Evolutionary conservation across 2,797 vertebrate species (phyloP), one percentile per base, ranked within the genome.

Genomic region (Naso thynnoides): DNA sequence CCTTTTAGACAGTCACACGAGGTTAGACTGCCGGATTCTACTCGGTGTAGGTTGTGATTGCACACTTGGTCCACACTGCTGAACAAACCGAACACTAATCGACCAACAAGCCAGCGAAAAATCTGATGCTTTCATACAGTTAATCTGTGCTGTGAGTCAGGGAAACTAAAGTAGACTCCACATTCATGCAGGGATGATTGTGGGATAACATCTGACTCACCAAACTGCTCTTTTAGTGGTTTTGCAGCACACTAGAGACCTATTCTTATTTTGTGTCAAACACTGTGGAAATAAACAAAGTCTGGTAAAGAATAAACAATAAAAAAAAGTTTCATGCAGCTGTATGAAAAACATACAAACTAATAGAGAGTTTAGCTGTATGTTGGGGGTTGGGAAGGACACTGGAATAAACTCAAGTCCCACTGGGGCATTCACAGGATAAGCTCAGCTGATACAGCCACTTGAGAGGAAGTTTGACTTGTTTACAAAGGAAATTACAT

Each of bases 401-500:
- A 56, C 21, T 76, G 41, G 68, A 84, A 78, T 42, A 45, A 67
- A 73, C 44, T 79, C 8, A 48, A 56, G 8, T 84, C 83, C 82
- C 86, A 54, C 38, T 45, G 69, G 83, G 67, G 36, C 63, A 63
- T 58, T 86, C 76, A 76, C 76, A 82, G 84, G 80, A 86, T 86
- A 88, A 87, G 69, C 76, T 85, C 80, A 82, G 79, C 82, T 90
- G 86, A 90, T 88, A 81, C 57, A 54, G 82, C 68, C 73, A 72
- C 74, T 63, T 2, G 63, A 84, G 85, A 92, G 91, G 93, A 93
- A 89, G 82, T 59, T 47, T 36, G 70, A 86, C 79, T 89, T 92
- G 91, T 92, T 94, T 92, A 88, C 81, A 78, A 87, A 91, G 93
- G 92, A 92, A 92, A 93, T 92, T 45, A 94, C 91, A 91, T 93